These are phyloP conservation scores for Smutsia gigantea DNA, from an alignment of 2,797 vertebrate genomes.

Conservation along the genomic window DNA sequence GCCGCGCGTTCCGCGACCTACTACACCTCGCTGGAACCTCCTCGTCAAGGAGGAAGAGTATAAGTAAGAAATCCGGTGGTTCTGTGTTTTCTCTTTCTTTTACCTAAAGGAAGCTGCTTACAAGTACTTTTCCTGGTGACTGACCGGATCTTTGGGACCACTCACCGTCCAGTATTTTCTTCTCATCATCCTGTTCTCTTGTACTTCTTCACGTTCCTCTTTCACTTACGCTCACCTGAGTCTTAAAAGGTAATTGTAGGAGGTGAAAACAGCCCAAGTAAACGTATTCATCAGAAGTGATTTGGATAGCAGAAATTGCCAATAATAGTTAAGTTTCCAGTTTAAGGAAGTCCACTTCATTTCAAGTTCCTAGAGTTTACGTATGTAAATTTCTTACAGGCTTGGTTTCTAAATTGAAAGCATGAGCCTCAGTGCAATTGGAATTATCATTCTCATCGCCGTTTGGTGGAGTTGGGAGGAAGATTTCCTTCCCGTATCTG, in stretches of 20 bases:
- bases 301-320: not conserved
- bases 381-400: not conserved
- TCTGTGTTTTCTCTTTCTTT: not conserved
- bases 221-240: not conserved
- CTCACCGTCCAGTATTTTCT: not conserved
- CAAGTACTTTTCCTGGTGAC: not conserved
- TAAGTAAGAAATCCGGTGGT: constrained; percentile 47
- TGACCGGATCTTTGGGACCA: not conserved
- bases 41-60: constrained; percentile 70
- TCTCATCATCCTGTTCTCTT: not conserved
- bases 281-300: not conserved
- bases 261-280: not conserved
- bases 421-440: not conserved
- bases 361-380: not conserved
- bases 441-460: not conserved
- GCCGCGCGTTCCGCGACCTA: not conserved
- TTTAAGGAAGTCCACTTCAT: not conserved
- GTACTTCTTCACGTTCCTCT: not conserved
- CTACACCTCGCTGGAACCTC: constrained; percentile 21
- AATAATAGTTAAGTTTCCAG: not conserved
- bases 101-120: not conserved
- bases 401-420: not conserved
- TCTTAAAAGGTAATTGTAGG: not conserved
- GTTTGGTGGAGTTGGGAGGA: not conserved
- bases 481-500: not conserved